Evolutionary conservation across 37 sponge, comb jelly and placozoan species (phyloP), one percentile per base, ranked within the genome.

Genomic region (Mnemiopsis leidyi): DNA sequence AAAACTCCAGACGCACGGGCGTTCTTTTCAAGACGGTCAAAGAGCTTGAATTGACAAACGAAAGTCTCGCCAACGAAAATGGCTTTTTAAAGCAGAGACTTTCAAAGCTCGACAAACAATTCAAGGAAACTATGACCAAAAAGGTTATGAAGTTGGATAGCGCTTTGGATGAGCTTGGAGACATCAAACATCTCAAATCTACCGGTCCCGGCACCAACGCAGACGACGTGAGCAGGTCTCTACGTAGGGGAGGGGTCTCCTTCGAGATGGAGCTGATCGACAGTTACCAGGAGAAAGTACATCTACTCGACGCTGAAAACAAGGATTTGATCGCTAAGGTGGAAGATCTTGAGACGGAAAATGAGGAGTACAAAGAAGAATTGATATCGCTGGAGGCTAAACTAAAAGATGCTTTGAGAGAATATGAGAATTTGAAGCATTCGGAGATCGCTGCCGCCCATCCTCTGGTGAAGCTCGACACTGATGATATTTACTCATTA

Each of bases 211-310:
- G 90, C 26, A n/a, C 61, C 7, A 85, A 38, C 35, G 23, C 29
- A 39, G 90, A 85, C 40, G 90, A 85, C 39, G 29, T 85, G 3
- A 32, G 7, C 24, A 36, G 90, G 48, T 18, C 20, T 21, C 33
- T 77, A 34, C 1, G 32, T 2, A 28, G 20, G 20, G 79, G 79
- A 1, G n/a, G 90, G 36, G 48, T 85, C 24, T 85, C 90, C 2
- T 40, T 85, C 28, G 90, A 85, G 25, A 85, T 85, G 90, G 90
- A 85, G 48, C 33, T 85, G 90, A 85, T 85, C 9, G 90, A 85
- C n/a, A 85, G 7, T 5, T 85, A 85, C 29, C 90, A 85, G 61
- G 90, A 85, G 33, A 35, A 85, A 33, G 39, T 85, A n/a, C 61
- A 23, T 23, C 3, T 23, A 2, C 90, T 85, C 24, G 35, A 85